These are phyloP conservation scores for Rhinogobius similis DNA, from an alignment of 2,113 vertebrate genomes.

Conservation along the genomic window DNA sequence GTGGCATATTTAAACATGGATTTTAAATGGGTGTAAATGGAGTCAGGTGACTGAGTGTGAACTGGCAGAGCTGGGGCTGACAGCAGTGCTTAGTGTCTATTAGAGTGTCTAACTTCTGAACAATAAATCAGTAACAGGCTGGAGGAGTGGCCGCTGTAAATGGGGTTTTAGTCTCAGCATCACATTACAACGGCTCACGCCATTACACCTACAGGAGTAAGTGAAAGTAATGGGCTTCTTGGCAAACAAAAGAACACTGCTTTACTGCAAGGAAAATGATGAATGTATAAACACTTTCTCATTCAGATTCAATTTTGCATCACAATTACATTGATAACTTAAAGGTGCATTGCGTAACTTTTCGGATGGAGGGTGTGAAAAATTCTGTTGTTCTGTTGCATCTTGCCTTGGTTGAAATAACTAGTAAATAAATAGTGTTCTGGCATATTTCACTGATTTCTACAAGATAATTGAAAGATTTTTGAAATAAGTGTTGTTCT, in stretches of 20 bases:
- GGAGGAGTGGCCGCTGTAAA: constrained; percentile 35
- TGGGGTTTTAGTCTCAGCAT: constrained; percentile 31
- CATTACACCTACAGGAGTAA: constrained; percentile 5
- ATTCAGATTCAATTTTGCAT: too few species aligned
- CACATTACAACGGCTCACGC: constrained; percentile 25
- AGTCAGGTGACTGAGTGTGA: background rate
- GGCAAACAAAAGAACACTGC: constrained; percentile 13
- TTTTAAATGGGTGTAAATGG: background rate
- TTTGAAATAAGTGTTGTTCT: too few species aligned
- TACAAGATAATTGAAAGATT: too few species aligned
- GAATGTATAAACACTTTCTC: too few species aligned
- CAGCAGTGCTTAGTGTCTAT: constrained; percentile 3
- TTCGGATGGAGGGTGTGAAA: too few species aligned
- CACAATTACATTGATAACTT: too few species aligned
- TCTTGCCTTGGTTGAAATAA: too few species aligned
- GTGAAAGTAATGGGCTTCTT: constrained; percentile 20
- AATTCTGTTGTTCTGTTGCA: too few species aligned
- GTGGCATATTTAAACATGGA: constrained; percentile 9
- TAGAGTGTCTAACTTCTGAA: constrained; percentile 15
- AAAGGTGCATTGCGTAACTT: too few species aligned
- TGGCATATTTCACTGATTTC: too few species aligned
- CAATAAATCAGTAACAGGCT: constrained; percentile 25
- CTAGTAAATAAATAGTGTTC: too few species aligned
- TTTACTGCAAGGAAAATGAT: background rate
- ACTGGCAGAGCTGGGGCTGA: constrained; percentile 12